Evolutionary conservation across 2,888 invertebrate species (phyloP).

Genomic region (Strigamia maritima): DNA sequence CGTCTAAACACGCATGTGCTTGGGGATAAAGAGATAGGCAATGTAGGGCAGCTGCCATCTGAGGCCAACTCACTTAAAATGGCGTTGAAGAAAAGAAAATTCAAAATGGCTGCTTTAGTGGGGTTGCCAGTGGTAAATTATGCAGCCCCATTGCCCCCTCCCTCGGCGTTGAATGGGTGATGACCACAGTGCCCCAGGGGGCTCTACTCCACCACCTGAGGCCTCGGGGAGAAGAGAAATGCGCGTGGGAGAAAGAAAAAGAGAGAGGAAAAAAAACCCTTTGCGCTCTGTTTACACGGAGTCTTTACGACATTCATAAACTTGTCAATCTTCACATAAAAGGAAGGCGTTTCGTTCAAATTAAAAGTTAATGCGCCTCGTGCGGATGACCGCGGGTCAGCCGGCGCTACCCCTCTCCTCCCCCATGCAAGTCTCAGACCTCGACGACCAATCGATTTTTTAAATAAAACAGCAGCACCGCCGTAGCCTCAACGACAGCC

Average conservation of each 20-base stretch:
- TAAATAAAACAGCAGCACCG: neutral
- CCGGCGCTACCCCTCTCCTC: neutral
- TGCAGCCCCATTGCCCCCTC: neutral
- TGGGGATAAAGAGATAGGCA: neutral
- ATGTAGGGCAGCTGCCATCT: neutral
- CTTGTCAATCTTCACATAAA: neutral
- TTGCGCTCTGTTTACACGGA: neutral
- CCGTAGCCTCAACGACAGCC: neutral
- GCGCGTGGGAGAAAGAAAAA: neutral
- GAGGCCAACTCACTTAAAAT: neutral
- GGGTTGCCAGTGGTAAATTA: neutral
- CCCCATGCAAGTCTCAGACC: neutral
- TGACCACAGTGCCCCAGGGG: neutral
- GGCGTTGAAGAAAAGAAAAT: neutral
- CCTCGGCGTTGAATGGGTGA: neutral
- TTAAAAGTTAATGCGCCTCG: neutral
- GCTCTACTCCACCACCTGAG: neutral
- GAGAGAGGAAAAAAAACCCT: neutral
- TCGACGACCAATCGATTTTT: neutral
- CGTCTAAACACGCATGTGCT: neutral
- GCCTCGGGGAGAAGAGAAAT: neutral
- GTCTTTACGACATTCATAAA: neutral
- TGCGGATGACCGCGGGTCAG: neutral
- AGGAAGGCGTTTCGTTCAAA: neutral
- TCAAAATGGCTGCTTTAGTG: neutral